phyloP scores from a whole-genome alignment of 2,888 invertebrate genomes.

The Aelia acuminata region DNA sequence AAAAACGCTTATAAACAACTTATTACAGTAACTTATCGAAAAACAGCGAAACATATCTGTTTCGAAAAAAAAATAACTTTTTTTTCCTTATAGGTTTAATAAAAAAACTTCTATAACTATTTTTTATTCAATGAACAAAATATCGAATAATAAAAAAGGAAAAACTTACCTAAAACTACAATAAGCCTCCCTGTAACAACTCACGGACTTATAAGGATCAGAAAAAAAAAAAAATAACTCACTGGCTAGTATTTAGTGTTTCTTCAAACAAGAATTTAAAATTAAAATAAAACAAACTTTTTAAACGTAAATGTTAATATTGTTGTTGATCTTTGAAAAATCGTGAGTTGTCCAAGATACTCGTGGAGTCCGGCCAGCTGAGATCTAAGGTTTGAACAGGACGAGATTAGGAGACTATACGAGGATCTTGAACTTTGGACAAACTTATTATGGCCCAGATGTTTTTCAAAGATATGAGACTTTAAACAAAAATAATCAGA shows the following conservation, averaged over 20 bases:
- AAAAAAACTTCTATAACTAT: too few relatives aligned
- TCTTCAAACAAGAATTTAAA: not conserved
- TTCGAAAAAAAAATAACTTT: too few relatives aligned
- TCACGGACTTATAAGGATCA: not conserved
- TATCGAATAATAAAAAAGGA: not conserved
- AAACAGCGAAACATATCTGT: too few relatives aligned
- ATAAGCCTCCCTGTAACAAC: not conserved
- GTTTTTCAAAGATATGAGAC: slow-evolving; percentile 13
- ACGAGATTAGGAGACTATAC: not conserved
- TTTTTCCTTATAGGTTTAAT: too few relatives aligned
- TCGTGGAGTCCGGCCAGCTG: not conserved
- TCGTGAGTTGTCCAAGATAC: not conserved
- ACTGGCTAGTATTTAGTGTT: not conserved
- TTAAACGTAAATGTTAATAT: not conserved
- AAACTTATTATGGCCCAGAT: not conserved
- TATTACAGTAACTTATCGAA: too few relatives aligned
- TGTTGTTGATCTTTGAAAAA: not conserved
- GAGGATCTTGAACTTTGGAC: not conserved
- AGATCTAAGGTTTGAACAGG: not conserved
- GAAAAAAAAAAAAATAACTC: not conserved
- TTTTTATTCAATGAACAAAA: too few relatives aligned
- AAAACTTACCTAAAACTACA: not conserved
- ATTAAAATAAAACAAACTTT: not conserved
- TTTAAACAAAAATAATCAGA: slow-evolving; percentile 2
- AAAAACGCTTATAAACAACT: too few relatives aligned